Evolutionary conservation across 1,140 invertebrate genomes (phyloP).

Genomic region (Drosophila kikkawai): DNA sequence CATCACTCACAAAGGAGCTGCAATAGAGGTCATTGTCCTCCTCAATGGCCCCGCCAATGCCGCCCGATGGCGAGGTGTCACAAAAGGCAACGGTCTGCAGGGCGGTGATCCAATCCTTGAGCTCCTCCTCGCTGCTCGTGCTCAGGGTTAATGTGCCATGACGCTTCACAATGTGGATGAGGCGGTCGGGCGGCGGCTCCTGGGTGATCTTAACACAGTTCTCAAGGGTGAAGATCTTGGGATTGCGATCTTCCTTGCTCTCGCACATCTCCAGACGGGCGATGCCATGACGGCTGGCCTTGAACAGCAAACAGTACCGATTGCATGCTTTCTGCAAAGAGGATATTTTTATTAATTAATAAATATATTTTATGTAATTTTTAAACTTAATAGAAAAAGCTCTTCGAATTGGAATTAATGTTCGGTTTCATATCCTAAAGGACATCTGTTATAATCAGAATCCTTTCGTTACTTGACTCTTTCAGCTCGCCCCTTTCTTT

Average conservation of each 20-base stretch:
- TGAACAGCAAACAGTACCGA: slow-evolving; percentile 88
- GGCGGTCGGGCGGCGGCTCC: slow-evolving; percentile 87
- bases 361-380: too few species aligned
- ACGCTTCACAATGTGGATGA: slow-evolving; percentile 90
- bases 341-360: background rate
- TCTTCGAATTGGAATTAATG: background rate
- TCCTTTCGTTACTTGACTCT: background rate
- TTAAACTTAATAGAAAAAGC: too few species aligned
- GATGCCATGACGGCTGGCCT: slow-evolving; percentile 92
- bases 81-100: slow-evolving; percentile 94
- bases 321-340: slow-evolving; percentile 75
- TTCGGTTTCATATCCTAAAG: background rate
- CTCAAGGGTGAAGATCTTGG: slow-evolving; percentile 92
- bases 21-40: slow-evolving; percentile 95
- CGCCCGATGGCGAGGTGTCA: slow-evolving; percentile 85
- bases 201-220: slow-evolving; percentile 94
- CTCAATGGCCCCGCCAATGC: slow-evolving; percentile 87
- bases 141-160: slow-evolving; percentile 90
- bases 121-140: slow-evolving; percentile 89
- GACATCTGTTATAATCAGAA: background rate
- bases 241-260: slow-evolving; percentile 89
- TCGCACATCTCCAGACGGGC: slow-evolving; percentile 94
- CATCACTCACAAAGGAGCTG: slow-evolving; percentile 86
- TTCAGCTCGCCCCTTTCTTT: background rate
- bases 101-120: slow-evolving; percentile 91